Percentiles rank a stretch among this genome's conserved stretches.
Evolutionary conservation across 1,140 invertebrate genomes (phyloP).

Genomic region (Melanaphis sacchari): DNA sequence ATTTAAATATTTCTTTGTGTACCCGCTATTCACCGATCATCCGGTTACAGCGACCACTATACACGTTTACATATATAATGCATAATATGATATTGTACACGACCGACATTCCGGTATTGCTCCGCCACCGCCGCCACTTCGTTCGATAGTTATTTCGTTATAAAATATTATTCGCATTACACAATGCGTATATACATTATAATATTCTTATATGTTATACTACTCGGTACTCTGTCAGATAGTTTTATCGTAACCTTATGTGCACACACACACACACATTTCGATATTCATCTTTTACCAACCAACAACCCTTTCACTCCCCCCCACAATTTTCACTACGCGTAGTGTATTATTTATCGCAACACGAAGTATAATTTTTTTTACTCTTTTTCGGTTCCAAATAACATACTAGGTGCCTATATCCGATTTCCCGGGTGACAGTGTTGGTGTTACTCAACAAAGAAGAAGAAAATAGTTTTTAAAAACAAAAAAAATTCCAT

Average conservation of each 20-base stretch:
- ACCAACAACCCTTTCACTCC: neutral
- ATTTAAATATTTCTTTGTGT: conserved; percentile 44
- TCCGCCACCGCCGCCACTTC: neutral
- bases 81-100: conserved; percentile 15
- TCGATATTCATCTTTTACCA: conserved; percentile 3
- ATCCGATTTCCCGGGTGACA: neutral
- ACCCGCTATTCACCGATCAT: neutral
- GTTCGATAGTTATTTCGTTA: conserved; percentile 8
- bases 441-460: neutral
- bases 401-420: neutral
- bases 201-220: neutral
- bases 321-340: neutral
- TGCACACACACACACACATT: neutral
- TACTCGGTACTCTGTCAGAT: neutral
- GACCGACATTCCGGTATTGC: conserved; percentile 44
- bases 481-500: neutral
- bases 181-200: neutral
- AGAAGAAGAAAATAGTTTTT: neutral
- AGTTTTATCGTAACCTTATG: neutral
- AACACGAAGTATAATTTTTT: neutral
- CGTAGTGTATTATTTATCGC: conserved; percentile 6
- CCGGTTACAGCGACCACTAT: neutral
- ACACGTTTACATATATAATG: neutral
- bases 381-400: neutral
- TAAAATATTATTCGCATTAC: conserved; percentile 11